Percentiles rank a stretch among this genome's conserved stretches.
phyloP scores from a whole-genome alignment of 2,888 invertebrate species.

The Conchocele bisecta region DNA sequence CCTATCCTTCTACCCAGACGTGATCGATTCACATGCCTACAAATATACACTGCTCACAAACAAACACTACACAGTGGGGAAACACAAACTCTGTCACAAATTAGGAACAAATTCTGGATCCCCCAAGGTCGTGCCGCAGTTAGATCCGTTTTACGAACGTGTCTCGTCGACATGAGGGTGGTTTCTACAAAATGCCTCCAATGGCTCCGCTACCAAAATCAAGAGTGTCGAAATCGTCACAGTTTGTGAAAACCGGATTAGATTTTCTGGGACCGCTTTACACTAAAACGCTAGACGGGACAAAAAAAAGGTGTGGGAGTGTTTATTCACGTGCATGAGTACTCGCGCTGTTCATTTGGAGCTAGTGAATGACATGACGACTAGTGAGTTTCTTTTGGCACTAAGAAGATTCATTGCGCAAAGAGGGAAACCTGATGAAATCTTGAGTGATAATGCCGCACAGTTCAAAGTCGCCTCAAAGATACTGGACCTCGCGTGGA shows the following conservation, averaged over 20 bases:
- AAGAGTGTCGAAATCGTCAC: conserved; percentile 4
- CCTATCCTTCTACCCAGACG: neutral
- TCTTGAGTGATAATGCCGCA: neutral
- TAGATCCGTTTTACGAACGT: conserved; percentile 7
- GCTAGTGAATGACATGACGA: conserved; percentile 4
- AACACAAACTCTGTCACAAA: neutral
- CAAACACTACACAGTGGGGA: neutral
- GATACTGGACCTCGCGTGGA: neutral
- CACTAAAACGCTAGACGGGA: neutral
- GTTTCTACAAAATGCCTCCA: conserved; percentile 11
- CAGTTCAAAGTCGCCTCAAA: neutral
- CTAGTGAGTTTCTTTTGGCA: neutral
- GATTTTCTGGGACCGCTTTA: conserved; percentile 13
- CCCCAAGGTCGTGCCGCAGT: conserved; percentile 22
- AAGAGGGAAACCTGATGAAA: neutral
- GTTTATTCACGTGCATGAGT: conserved; percentile 10
- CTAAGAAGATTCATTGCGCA: conserved; percentile 8
- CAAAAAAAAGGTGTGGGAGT: conserved; percentile 3
- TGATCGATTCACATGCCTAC: neutral
- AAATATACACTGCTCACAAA: neutral
- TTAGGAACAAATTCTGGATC: neutral
- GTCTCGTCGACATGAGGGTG: conserved; percentile 14
- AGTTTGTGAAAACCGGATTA: conserved; percentile 1
- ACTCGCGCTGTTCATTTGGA: conserved; percentile 10
- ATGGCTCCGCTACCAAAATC: conserved; percentile 18